Conservation (phyloP, 2,113 vertebrate genomes). For the Leuciscus idus region DNA sequence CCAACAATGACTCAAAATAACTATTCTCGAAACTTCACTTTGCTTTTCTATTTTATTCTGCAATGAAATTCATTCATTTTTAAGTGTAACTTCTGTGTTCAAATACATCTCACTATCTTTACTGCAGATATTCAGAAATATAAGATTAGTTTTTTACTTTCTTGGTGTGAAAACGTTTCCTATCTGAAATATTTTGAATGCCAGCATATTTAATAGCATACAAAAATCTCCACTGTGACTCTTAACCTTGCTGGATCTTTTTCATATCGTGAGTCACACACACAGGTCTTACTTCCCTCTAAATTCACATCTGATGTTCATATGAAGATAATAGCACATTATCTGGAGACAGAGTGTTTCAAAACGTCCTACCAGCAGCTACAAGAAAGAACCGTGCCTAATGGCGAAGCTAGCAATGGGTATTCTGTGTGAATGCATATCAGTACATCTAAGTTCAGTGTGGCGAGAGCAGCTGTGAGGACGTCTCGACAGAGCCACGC, state of each 20-base stretch:
- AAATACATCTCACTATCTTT: neutral
- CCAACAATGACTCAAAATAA: neutral
- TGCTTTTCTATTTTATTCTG: neutral
- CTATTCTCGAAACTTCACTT: no score
- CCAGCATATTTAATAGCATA: neutral
- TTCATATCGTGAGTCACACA: neutral
- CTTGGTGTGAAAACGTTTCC: neutral
- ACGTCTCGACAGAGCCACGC: neutral
- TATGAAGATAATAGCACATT: conserved; percentile 1
- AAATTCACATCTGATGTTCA: conserved; percentile 8
- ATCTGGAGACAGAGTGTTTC: neutral
- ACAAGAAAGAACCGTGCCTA: neutral
- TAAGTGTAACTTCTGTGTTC: neutral
- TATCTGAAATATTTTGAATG: neutral
- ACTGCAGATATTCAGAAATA: neutral
- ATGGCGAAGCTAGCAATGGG: conserved; percentile 1
- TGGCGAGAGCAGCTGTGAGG: conserved; percentile 30
- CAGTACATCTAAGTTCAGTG: conserved; percentile 2
- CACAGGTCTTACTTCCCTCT: neutral
- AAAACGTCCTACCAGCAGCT: neutral
- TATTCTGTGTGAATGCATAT: neutral
- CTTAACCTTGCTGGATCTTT: neutral
- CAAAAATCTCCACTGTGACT: neutral
- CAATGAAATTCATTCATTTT: neutral
- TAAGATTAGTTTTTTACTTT: neutral